Base-by-base conservation (phyloP, 2,113 vertebrate species). In the Paracanthobrama guichenoti region DNA sequence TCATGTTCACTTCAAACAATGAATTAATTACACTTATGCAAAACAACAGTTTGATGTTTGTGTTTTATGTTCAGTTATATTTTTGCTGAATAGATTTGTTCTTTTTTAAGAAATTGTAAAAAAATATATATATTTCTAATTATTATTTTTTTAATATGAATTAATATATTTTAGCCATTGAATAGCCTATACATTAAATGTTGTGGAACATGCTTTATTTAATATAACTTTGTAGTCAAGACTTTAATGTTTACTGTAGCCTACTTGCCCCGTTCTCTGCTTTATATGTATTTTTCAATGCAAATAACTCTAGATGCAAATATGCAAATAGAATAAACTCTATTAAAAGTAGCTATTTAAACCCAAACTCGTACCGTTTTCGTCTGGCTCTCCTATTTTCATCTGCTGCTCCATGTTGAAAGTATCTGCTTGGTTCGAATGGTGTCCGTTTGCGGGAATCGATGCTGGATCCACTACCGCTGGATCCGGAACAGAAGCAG, bases 371-470 rank as follows among this genome's bases (percentile, higher is more conserved):
- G 42, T 83, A 95, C 94, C 94, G 90, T 89, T 82, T 75, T 93
- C 92, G 0, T 94, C 93, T 16, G 92, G 86, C 88, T 95, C 93
- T 46, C 91, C 90, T 10, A 94, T 95, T 89, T 93, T 94, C 94
- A 94, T 94, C 89, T 93, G 92, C 84, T 93, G 93, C 77, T 94
- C 93, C 93, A 94, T 93, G 69, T 88, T 92, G 24, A 93, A 85
- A 18, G 84, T 88, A 12, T 89, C 88, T 18, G 31, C 42, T 74
- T n/a, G 57, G 46, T 48, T 79, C 62, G 75, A 75, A 12, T 77
- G 44, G 28, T 55, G 74, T 69, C 46, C 57, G 62, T 66, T 84
- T 26, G 48, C 28, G 16, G 62, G 46, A 78, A 46, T 57, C 35
- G 74, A 26, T 28, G 28, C 69, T 18, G 55, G 69, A 42, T 86